A percentile compares a stretch with the other conserved stretches of the same genome.
These are phyloP conservation scores for Acridotheres tristis DNA, from an alignment of 2,797 vertebrate species.

Conservation along the genomic window DNA sequence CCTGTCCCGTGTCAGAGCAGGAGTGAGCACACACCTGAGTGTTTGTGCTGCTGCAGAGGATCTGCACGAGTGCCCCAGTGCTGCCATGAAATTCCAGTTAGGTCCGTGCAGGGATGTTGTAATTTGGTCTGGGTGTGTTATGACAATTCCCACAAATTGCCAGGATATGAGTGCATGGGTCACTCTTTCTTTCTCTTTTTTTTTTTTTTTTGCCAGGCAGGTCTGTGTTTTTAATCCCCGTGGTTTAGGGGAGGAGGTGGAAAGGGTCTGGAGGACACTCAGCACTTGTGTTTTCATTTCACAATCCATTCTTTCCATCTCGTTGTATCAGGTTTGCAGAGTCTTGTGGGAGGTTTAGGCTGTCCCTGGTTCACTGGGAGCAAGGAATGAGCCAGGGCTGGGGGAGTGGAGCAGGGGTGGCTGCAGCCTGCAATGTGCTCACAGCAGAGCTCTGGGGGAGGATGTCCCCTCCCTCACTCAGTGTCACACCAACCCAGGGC, in stretches of 20 bases:
- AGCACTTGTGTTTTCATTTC: conserved; percentile 8
- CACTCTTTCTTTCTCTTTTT: neutral
- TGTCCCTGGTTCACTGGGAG: neutral
- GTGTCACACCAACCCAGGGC: neutral
- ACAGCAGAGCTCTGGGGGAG: neutral
- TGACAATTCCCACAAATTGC: neutral
- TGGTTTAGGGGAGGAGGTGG: neutral
- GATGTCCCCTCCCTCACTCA: neutral
- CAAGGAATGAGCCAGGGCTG: neutral
- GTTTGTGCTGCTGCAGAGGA: neutral
- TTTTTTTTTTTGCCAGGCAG: neutral
- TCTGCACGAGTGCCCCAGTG: accelerated
- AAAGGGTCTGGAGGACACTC: neutral
- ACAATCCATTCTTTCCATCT: neutral
- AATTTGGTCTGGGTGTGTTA: neutral
- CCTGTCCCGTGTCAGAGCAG: neutral
- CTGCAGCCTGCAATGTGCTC: neutral
- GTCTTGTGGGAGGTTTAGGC: neutral
- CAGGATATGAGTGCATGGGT: conserved; percentile 13
- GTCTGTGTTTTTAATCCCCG: neutral
- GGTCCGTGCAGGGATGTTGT: neutral
- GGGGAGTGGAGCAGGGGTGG: neutral
- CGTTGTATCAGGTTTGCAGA: neutral
- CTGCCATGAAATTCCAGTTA: neutral
- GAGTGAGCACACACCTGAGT: accelerated